A percentile compares a stretch with the other conserved stretches of the same genome.
These are phyloP conservation scores for Caradrina kadenii DNA, from an alignment of 2,888 invertebrate species.

Conservation along the genomic window DNA sequence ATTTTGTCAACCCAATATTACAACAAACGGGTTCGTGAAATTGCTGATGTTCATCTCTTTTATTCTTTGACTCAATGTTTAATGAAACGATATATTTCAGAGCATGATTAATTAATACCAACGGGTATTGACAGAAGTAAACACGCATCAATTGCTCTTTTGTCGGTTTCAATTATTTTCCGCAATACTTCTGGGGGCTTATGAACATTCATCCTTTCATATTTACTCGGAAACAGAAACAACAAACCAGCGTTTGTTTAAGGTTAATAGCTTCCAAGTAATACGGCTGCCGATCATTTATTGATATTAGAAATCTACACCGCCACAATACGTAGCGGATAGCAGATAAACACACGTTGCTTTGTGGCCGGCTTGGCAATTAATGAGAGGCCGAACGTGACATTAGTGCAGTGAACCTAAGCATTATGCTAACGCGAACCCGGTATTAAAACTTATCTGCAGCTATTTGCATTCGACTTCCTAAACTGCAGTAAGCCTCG, in stretches of 20 bases:
- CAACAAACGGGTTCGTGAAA: slow-evolving; percentile 30
- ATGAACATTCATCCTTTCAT: slow-evolving; percentile 4
- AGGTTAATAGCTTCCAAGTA: slow-evolving; percentile 48
- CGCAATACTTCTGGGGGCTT: not conserved
- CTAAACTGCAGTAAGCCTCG: slow-evolving; percentile 79
- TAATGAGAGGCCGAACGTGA: slow-evolving; percentile 89
- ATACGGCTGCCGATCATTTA: slow-evolving; percentile 55
- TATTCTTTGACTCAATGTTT: slow-evolving; percentile 21
- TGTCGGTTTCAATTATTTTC: slow-evolving; percentile 11
- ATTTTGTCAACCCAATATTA: slow-evolving; percentile 31
- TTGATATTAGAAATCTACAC: slow-evolving; percentile 66
- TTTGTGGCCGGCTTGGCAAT: slow-evolving; percentile 83
- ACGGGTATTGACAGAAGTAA: slow-evolving; percentile 18
- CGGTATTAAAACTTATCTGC: slow-evolving; percentile 89
- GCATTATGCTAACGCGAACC: slow-evolving; percentile 84
- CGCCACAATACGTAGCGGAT: slow-evolving; percentile 63
- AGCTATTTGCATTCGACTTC: slow-evolving; percentile 89
- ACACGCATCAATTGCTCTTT: slow-evolving; percentile 17
- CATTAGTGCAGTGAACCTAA: slow-evolving; percentile 87
- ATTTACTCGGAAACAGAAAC: slow-evolving; percentile 29
- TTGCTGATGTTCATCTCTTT: slow-evolving; percentile 29
- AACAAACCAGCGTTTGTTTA: slow-evolving; percentile 43
- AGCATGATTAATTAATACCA: slow-evolving; percentile 12
- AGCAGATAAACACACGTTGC: slow-evolving; percentile 83
- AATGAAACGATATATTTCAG: slow-evolving; percentile 24